Conservation (phyloP, 2,113 vertebrate genomes). For the Strix aluco region DNA sequence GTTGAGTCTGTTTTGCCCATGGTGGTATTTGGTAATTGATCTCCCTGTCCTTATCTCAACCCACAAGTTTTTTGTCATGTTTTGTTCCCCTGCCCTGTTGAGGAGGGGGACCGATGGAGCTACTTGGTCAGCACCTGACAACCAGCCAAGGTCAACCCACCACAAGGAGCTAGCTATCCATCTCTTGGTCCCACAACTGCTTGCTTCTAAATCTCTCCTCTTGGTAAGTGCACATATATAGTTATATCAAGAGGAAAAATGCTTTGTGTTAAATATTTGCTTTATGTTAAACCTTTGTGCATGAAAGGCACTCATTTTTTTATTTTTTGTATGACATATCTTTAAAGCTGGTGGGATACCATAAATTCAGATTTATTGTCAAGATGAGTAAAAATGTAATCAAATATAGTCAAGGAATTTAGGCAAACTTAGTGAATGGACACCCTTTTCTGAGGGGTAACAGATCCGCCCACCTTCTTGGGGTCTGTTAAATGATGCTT, state of each 20-base stretch:
- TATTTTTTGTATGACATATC: neutral
- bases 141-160: neutral
- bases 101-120: rapidly evolving
- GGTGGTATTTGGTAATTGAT: neutral
- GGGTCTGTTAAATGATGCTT: neutral
- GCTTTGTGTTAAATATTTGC: neutral
- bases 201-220: neutral
- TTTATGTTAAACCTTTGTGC: neutral
- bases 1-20: neutral
- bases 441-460: neutral
- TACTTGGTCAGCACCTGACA: neutral
- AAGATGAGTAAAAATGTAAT: neutral
- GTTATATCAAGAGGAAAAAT: neutral
- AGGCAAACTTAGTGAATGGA: neutral
- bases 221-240: neutral
- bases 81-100: neutral
- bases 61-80: neutral
- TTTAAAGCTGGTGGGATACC: neutral
- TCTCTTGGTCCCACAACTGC: neutral
- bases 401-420: neutral
- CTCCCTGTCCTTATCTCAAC: neutral
- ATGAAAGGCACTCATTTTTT: neutral
- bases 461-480: neutral
- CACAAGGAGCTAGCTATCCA: neutral
- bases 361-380: neutral